Evolutionary conservation across 2,113 vertebrate species (phyloP).

Genomic region (Myanophis thanlyinensis): DNA sequence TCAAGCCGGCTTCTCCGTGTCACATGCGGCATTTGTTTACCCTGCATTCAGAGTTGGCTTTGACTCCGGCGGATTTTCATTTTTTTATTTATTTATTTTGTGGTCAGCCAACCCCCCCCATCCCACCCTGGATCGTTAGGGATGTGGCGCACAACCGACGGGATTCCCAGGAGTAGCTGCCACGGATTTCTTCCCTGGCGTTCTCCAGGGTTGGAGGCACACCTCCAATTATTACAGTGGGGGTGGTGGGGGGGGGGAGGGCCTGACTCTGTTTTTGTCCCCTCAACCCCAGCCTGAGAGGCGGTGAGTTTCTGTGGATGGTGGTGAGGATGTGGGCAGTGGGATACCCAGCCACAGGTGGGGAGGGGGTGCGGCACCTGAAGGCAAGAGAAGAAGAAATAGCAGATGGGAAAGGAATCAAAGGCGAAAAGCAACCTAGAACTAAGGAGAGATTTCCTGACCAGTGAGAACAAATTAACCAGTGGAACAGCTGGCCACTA

Average conservation of each 20-base stretch:
- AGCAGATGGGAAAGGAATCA: not conserved
- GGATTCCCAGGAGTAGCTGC: conserved; percentile 47
- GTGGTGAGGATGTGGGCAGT: not conserved
- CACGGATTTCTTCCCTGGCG: conserved; percentile 11
- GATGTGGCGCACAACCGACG: accelerated
- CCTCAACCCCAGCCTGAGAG: conserved; percentile 22
- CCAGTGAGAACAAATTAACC: no score
- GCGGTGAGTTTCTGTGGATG: conserved; percentile 44
- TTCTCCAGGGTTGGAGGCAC: not conserved
- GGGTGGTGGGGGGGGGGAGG: no score
- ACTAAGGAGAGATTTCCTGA: no score
- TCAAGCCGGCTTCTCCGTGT: conserved; percentile 6
- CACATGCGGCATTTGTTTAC: conserved; percentile 62
- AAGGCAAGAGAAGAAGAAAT: not conserved
- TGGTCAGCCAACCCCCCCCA: conserved; percentile 51
- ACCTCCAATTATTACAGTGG: conserved; percentile 36
- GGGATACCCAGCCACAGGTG: conserved; percentile 3
- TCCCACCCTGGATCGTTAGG: not conserved
- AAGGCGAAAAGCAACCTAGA: no score
- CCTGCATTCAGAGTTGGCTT: conserved; percentile 19
- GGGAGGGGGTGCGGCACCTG: not conserved
- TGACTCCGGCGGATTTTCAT: conserved; percentile 9
- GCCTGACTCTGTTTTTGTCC: conserved; percentile 1
- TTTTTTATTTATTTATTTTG: conserved; percentile 43
- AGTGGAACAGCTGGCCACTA: no score